phyloP scores from a whole-genome alignment of 2,113 vertebrate genomes.

The Procapra przewalskii region DNA sequence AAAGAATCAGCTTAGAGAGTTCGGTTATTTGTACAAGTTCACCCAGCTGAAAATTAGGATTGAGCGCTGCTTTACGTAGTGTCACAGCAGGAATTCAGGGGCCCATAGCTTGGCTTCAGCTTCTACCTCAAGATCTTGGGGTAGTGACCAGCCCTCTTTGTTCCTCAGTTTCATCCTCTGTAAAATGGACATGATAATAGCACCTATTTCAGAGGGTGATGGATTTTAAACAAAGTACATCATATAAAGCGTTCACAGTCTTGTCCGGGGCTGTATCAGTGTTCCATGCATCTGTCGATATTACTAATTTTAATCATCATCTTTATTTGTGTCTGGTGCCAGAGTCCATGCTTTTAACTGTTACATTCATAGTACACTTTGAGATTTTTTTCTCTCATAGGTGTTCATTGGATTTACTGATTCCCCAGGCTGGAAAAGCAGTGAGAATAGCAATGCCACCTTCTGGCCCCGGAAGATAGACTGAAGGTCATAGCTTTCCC shows the following conservation, averaged over 20 bases:
- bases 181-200: background rate
- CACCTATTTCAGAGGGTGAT: background rate
- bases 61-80: accelerated
- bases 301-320: background rate
- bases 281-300: background rate
- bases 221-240: background rate
- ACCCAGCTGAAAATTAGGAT: background rate
- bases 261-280: background rate
- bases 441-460: background rate
- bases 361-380: background rate
- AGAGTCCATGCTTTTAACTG: background rate
- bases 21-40: background rate
- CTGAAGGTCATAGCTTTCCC: background rate
- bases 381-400: background rate
- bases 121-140: background rate
- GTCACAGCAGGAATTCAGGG: background rate
- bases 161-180: background rate
- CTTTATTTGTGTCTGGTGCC: background rate
- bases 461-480: background rate
- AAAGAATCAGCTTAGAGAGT: background rate
- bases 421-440: background rate
- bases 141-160: background rate
- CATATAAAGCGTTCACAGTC: background rate
- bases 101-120: background rate
- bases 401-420: background rate